These are phyloP conservation scores for Serrognathus titanus DNA, from an alignment of 2,888 invertebrate species.

Conservation along the genomic window DNA sequence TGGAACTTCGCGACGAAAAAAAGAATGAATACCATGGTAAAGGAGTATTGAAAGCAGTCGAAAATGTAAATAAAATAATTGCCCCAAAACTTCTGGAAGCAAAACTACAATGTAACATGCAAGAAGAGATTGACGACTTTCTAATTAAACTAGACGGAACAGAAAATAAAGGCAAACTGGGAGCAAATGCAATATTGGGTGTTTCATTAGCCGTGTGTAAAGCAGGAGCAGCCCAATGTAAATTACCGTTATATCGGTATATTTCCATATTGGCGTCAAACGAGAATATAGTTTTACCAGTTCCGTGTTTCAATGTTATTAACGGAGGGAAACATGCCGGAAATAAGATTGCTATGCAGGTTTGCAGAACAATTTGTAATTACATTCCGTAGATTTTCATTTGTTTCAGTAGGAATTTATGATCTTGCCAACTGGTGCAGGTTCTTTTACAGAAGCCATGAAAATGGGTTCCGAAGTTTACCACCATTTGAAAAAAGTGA, in stretches of 20 bases:
- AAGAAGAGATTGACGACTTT: conserved; percentile 82
- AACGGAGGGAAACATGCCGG: conserved; percentile 99
- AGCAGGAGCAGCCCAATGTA: conserved; percentile 95
- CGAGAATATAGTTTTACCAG: conserved; percentile 84
- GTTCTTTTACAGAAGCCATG: conserved; percentile 92
- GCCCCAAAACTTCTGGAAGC: conserved; percentile 76
- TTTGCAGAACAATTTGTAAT: conserved; percentile 12
- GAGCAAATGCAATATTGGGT: conserved; percentile 96
- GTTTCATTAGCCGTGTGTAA: conserved; percentile 96
- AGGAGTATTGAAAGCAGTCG: conserved; percentile 89
- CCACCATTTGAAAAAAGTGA: conserved; percentile 92
- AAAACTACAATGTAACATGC: conserved; percentile 83
- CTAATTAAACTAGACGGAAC: conserved; percentile 92
- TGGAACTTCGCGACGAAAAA: conserved; percentile 92
- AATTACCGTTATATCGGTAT: conserved; percentile 77
- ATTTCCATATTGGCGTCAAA: conserved; percentile 95
- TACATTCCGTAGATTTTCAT: not conserved
- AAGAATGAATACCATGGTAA: conserved; percentile 92
- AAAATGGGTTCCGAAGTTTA: conserved; percentile 95
- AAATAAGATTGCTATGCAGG: conserved; percentile 93
- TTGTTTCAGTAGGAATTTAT: conserved; percentile 28
- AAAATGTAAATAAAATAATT: conserved; percentile 81
- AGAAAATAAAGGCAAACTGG: conserved; percentile 93
- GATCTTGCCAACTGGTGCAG: conserved; percentile 66
- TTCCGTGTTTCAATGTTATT: conserved; percentile 98